These are phyloP conservation scores for Tangachromis dhanisi DNA, from an alignment of 2,113 vertebrate species.

Conservation along the genomic window DNA sequence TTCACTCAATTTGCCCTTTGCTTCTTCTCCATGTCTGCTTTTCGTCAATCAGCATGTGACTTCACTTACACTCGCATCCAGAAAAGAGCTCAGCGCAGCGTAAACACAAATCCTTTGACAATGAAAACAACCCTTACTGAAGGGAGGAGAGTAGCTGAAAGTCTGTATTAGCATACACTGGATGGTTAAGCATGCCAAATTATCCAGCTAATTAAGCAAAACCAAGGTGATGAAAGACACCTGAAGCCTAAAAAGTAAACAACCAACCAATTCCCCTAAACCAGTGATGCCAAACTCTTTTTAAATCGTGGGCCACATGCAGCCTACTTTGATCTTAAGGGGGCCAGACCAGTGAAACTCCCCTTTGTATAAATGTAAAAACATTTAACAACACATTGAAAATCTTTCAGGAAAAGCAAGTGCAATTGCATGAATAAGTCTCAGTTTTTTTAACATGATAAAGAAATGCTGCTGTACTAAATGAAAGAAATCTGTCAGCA, in stretches of 20 bases:
- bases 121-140: neutral
- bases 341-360: neutral
- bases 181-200: neutral
- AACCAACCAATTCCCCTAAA: neutral
- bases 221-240: neutral
- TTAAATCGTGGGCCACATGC: neutral
- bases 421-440: neutral
- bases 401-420: neutral
- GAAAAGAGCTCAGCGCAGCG: neutral
- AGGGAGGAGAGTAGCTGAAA: neutral
- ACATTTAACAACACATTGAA: neutral
- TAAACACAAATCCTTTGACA: neutral
- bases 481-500: neutral
- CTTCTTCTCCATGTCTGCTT: neutral
- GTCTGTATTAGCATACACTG: neutral
- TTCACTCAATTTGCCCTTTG: neutral
- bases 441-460: neutral
- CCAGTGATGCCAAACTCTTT: neutral
- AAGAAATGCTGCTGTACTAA: neutral
- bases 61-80: neutral
- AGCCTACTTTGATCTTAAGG: neutral
- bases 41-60: neutral
- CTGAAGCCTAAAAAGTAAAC: neutral
- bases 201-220: neutral
- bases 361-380: neutral